Base-by-base conservation (phyloP, 2,113 vertebrate species). In the Hippolais icterina region DNA sequence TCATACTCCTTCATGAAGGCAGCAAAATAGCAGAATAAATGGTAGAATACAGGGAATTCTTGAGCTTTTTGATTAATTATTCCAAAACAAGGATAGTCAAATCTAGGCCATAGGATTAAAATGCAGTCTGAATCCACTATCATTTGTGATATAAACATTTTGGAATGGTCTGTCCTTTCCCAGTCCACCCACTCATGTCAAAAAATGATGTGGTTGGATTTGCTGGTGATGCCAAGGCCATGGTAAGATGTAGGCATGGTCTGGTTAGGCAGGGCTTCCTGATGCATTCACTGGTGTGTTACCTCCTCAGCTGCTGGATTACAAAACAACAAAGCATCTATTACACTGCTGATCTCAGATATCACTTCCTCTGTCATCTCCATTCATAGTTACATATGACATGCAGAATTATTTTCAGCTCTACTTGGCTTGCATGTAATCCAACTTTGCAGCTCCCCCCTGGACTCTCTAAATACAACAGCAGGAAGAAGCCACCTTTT, bases 401-500 rank as follows among this genome's bases (percentile, higher is more conserved):
- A 91, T 29, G 65, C 60, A 69, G 75, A 82, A 93, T 89, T 92
- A 84, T 87, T 95, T 95, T 93, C 93, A 87, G 93, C 84, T 89
- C 69, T 89, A 22, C 81, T 93, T 91, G 89, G 46, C 83, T 91
- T 76, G 47, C 42, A 44, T 42, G 29, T 49, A 74, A 70, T 75
- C 86, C 69, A 92, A 1, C 46, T 91, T 89, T 68, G 65, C 69
- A 95, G 69, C 69, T 92, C 3, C 31, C 35, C 24, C 15, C 87
- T 39, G 19, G n/a, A 47, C 70, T 70, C 56, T 53, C 66, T 89
- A 91, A 93, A 91, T 69, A 65, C 12, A 87, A 22, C 78, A 94
- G 94, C 85, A 83, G 66, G 56, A 57, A 63, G 42, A 85, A 71
- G 50, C 27, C 54, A 76, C 50, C 47, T 69, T 76, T 69, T 85